phyloP scores from a whole-genome alignment of 2,888 invertebrate genomes.

The Chrysomela aeneicollis region DNA sequence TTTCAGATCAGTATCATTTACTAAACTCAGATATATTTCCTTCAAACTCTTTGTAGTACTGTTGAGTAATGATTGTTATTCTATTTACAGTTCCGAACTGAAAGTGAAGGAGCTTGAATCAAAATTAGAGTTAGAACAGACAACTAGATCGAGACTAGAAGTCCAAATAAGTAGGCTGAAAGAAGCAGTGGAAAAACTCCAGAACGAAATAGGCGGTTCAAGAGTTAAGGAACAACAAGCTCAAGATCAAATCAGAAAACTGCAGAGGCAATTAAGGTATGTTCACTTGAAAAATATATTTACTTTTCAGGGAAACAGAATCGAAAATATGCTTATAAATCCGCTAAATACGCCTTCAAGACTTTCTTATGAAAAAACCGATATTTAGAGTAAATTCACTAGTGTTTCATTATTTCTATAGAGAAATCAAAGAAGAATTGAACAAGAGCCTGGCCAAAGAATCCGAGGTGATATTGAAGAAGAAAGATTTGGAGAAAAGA shows the following conservation, averaged over 20 bases:
- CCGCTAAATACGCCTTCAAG: too few species aligned
- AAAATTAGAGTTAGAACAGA: conserved; percentile 88
- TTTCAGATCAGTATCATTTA: too few species aligned
- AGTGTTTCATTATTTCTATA: conserved; percentile 55
- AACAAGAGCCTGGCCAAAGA: conserved; percentile 75
- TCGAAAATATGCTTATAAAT: neutral
- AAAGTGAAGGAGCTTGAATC: conserved; percentile 91
- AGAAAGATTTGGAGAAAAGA: conserved; percentile 79
- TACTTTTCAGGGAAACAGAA: too few species aligned
- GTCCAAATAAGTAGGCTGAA: conserved; percentile 74
- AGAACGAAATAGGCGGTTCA: conserved; percentile 74
- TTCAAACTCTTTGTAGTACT: too few species aligned
- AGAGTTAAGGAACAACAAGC: conserved; percentile 77
- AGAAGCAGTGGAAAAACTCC: conserved; percentile 76
- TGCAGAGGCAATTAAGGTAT: conserved; percentile 72
- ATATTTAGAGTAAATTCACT: too few species aligned
- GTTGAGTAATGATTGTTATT: conserved; percentile 18
- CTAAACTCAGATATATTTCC: too few species aligned
- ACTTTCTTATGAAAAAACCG: too few species aligned
- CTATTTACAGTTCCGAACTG: conserved; percentile 72
- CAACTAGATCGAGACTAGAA: conserved; percentile 87
- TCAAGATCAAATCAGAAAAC: conserved; percentile 80
- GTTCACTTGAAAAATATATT: conserved; percentile 1
- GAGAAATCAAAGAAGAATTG: conserved; percentile 83
- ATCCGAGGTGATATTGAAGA: conserved; percentile 76